phyloP scores from a whole-genome alignment of 2,113 vertebrate genomes.

The Percopsis transmontana region DNA sequence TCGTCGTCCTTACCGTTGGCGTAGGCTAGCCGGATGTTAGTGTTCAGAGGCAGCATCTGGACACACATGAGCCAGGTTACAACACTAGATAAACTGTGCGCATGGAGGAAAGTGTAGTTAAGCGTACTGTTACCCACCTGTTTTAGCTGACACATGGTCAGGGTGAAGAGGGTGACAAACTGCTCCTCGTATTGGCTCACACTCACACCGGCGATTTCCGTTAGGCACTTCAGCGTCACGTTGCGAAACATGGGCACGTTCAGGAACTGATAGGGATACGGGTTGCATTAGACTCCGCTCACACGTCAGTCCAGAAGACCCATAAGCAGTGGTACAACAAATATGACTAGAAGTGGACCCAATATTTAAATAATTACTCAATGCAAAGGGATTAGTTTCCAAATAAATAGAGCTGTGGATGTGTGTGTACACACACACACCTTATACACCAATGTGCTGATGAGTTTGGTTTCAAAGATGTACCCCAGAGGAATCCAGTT shows the following conservation, averaged over 20 bases:
- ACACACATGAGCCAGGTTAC: background rate
- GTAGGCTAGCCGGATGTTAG: conserved; percentile 95
- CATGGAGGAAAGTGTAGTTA: background rate
- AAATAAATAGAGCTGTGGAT: background rate
- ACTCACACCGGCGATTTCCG: conserved; percentile 97
- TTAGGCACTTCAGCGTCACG: conserved; percentile 98
- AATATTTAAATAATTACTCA: no score
- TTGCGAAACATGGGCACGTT: conserved; percentile 99
- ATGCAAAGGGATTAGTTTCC: background rate
- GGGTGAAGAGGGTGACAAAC: conserved; percentile 94
- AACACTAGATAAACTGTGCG: background rate
- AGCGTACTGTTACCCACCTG: conserved; percentile 78
- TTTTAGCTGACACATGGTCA: conserved; percentile 99
- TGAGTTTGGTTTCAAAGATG: conserved; percentile 99
- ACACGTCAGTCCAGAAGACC: background rate
- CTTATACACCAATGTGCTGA: conserved; percentile 99
- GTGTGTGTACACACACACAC: conserved; percentile 65
- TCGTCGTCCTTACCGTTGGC: conserved; percentile 98
- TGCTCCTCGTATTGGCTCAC: conserved; percentile 99
- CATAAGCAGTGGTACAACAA: background rate
- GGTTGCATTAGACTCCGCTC: background rate
- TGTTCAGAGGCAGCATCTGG: conserved; percentile 98
- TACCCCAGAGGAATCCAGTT: conserved; percentile 99
- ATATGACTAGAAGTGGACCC: background rate
- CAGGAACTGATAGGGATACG: conserved; percentile 82